phyloP scores from a whole-genome alignment of 64 coral and sea anemone species.

The Porites australiensis region DNA sequence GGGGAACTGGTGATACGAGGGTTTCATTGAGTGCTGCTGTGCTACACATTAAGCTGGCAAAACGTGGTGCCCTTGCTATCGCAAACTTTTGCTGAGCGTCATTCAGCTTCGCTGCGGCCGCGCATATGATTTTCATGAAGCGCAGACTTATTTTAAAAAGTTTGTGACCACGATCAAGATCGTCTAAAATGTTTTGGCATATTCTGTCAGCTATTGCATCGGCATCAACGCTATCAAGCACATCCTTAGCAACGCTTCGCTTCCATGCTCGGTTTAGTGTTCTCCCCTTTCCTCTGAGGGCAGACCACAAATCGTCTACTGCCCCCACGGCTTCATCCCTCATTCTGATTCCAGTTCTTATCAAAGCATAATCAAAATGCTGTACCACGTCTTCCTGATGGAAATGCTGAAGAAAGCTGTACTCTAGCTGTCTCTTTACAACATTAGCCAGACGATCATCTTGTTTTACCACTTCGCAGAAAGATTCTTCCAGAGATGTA shows the following conservation, averaged over 20 bases:
- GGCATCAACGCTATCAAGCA: slow-evolving; percentile 46
- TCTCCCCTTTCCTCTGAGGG: slow-evolving; percentile 46
- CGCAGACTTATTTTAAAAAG: slow-evolving; percentile 11
- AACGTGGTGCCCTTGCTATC: background rate
- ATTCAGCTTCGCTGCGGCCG: background rate
- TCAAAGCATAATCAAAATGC: slow-evolving; percentile 56
- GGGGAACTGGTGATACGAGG: background rate
- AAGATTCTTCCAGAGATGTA: background rate
- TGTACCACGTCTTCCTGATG: background rate
- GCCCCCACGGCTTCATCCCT: slow-evolving; percentile 10
- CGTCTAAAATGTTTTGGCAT: background rate
- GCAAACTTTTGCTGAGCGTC: slow-evolving; percentile 6
- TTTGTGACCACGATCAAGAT: slow-evolving; percentile 27
- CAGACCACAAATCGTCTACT: slow-evolving; percentile 32
- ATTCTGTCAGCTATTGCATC: slow-evolving; percentile 34
- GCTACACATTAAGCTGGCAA: slow-evolving; percentile 55
- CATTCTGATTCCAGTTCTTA: slow-evolving; percentile 19
- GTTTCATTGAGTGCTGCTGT: slow-evolving; percentile 12
- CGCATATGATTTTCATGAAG: slow-evolving; percentile 36
- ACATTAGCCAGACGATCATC: slow-evolving; percentile 20
- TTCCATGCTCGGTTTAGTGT: slow-evolving; percentile 50
- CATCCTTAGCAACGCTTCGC: slow-evolving; percentile 42
- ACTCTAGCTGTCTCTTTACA: slow-evolving; percentile 29
- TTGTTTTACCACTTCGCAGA: slow-evolving; percentile 31
- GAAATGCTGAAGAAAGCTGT: slow-evolving; percentile 37